Evolutionary conservation across 1,140 invertebrate genomes (phyloP), one percentile per base, ranked within the genome.

Genomic region (Ruditapes philippinarum): DNA sequence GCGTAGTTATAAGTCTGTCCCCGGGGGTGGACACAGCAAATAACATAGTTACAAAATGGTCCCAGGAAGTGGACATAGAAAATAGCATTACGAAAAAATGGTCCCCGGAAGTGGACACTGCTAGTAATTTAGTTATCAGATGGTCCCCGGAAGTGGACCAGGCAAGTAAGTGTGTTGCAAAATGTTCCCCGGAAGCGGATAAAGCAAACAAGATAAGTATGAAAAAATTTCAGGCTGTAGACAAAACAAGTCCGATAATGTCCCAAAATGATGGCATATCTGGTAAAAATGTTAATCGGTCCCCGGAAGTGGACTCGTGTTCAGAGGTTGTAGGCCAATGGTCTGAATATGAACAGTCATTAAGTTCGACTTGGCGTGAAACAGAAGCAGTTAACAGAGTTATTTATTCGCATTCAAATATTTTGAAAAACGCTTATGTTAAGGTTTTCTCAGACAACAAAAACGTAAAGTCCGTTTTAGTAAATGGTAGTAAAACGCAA

Each of bases 381-480:
- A 60, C 25, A 11, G 49, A 78, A 49, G 40, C 73, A 12, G 73
- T 49, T 45, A 42, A 4, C 4, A 49, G 73, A 25, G 40, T 78
- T 14, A 7, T 78, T 3, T 17, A 19, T 51, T 12, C 3, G 11
- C 14, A 60, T 57, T 14, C 33, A 36, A 19, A 60, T 4, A 14
- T 19, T 14, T 25, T 57, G n/a, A 80, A 54, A 60, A n/a, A 80
- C 22, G 3, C n/a, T 42, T 17, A 78, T 45, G 51, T 80, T 19
- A 80, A 57, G n/a, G n/a, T 80, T 5, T 88, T 60, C 38, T 42
- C 85, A 42, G 76, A 79, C 28, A 88, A 68, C 19, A 38, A 88
- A 68, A 88, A 88, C 36, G 73, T 88, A 1, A 40, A 45, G 14
- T 33, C 31, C 11, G 60, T 89, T 57, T 14, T 80, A 40, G 31